Conservation (phyloP, 1,140 invertebrate species). For the Hypsibius dujardini region DNA sequence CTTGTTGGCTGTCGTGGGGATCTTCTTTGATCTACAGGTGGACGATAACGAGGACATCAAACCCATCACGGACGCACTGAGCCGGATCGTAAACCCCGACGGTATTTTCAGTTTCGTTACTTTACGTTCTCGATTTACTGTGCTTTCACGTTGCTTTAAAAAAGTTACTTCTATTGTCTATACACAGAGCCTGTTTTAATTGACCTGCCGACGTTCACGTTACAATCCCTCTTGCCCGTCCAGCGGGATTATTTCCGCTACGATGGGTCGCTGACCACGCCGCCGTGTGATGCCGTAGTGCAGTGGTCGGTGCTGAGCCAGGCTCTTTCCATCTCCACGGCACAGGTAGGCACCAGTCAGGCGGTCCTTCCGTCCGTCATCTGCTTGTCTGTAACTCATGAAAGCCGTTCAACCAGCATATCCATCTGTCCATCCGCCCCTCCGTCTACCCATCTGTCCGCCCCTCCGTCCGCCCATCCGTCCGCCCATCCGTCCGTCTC, state of each 20-base stretch:
- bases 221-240: slow-evolving; percentile 37
- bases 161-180: neutral
- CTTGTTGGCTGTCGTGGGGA: slow-evolving; percentile 44
- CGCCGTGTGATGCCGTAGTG: slow-evolving; percentile 49
- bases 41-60: neutral
- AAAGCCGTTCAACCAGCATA: too few species aligned
- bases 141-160: neutral
- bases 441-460: too few species aligned
- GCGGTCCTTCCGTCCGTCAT: too few species aligned
- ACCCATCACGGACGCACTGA: neutral
- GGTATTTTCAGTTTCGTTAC: neutral
- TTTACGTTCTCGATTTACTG: neutral
- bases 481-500: too few species aligned
- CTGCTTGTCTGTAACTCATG: too few species aligned
- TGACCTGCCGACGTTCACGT: slow-evolving; percentile 26
- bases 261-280: slow-evolving; percentile 54
- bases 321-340: slow-evolving; percentile 40
- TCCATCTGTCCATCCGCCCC: too few species aligned
- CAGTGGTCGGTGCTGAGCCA: slow-evolving; percentile 51
- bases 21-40: slow-evolving; percentile 45
- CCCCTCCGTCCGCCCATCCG: too few species aligned
- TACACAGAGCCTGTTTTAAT: neutral
- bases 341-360: slow-evolving; percentile 35
- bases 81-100: neutral
- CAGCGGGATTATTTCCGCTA: slow-evolving; percentile 46